Base-by-base conservation (phyloP, 2,888 invertebrate genomes). In the Athalia circularis region DNA sequence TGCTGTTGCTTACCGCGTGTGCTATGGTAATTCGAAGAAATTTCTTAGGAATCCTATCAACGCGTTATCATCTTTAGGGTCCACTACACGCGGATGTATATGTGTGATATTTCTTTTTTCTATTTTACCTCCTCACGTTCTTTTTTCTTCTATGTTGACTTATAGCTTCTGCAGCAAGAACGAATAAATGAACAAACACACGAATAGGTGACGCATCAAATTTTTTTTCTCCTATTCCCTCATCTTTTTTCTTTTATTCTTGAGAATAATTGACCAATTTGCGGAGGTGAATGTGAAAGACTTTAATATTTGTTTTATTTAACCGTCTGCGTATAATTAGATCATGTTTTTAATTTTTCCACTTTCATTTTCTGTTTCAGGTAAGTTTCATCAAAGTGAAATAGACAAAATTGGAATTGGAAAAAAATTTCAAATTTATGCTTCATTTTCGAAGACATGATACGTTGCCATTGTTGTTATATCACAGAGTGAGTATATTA, bases 331-430 rank as follows among this genome's bases (percentile, higher is more conserved):
- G n/a, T 15, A 13, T 3, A 13, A 52, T 52, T 52, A 52, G 52
- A 11, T 52, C 52, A 52, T 7, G 59, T 59, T 59, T 50, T 86
- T 11, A 52, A 80, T 57, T 43, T 48, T 9, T 8, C 15, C 15
- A 65, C 67, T 78, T 65, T 72, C 29, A 77, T 82, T 77, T 76
- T 47, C 67, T 79, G 61, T 84, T 84, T 74, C 84, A 84, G 83
- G 84, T 83, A 83, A 84, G 83, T 82, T 79, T 62, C 48, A 6
- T 52, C 47, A 29, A 47, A 29, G 47, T 5, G 15, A 72, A 65
- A 43, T 4, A 9, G 29, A 29, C 29, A 29, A 29, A n/a, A 29
- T 29, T 29, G 29, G 29, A 29, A 29, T 29, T 29, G 2, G 29
- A 29, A 29, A 29, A 29, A 29, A 29, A 29, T 1, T 29, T 29